phyloP scores from a whole-genome alignment of 2,888 invertebrate genomes.

The Tiliacea citrago region DNA sequence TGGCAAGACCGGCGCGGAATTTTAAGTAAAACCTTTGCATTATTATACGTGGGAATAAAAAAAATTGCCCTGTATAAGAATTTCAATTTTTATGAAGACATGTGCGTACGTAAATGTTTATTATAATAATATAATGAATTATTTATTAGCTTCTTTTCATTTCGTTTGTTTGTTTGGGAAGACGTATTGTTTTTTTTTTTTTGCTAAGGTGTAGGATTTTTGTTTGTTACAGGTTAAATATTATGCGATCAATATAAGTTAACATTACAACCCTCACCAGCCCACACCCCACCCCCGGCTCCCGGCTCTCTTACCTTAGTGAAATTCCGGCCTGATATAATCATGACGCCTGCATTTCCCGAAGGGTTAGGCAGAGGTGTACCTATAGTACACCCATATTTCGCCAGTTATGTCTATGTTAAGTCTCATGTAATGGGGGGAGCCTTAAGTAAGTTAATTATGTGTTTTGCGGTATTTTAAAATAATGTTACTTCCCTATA shows the following conservation, averaged over 20 bases:
- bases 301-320: too few relatives aligned
- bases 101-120: conserved; percentile 59
- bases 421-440: not conserved
- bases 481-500: not conserved
- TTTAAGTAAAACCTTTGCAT: conserved; percentile 75
- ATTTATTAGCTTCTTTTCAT: conserved; percentile 61
- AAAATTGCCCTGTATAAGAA: conserved; percentile 53
- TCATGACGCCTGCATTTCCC: too few relatives aligned
- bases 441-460: not conserved
- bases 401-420: not conserved
- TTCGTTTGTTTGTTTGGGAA: conserved; percentile 46
- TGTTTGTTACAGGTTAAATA: conserved; percentile 12
- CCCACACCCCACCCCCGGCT: too few relatives aligned
- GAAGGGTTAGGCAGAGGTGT: too few relatives aligned
- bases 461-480: not conserved
- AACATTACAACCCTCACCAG: too few relatives aligned
- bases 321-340: too few relatives aligned
- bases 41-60: conserved; percentile 54
- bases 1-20: conserved; percentile 78
- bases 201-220: conserved; percentile 4
- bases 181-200: conserved; percentile 27
- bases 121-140: conserved; percentile 65
- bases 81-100: conserved; percentile 71
- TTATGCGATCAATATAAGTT: not conserved
- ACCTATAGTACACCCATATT: not conserved